phyloP scores from a whole-genome alignment of 2,113 vertebrate genomes.

The Myanophis thanlyinensis region DNA sequence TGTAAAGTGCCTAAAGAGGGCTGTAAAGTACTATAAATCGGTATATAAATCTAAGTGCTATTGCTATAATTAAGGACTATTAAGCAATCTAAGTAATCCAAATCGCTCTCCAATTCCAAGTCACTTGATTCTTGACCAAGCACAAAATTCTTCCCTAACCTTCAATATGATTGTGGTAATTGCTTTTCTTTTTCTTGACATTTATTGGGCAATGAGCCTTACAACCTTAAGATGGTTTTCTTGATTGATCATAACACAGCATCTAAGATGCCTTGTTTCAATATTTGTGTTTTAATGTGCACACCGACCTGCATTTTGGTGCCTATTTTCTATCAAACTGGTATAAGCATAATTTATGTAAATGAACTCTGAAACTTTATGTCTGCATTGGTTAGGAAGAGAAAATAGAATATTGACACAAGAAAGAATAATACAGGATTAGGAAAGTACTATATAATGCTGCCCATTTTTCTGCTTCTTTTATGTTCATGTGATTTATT shows the following conservation, averaged over 20 bases:
- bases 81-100: neutral
- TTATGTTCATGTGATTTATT: neutral
- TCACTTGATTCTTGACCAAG: neutral
- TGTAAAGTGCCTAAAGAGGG: no score
- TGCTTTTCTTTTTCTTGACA: neutral
- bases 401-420: neutral
- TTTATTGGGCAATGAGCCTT: neutral
- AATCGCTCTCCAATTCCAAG: neutral
- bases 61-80: neutral
- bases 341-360: neutral
- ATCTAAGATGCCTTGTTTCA: neutral
- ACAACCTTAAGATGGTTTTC: neutral
- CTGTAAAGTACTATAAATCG: no score
- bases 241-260: neutral
- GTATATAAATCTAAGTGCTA: no score
- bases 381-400: neutral
- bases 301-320: neutral
- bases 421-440: neutral
- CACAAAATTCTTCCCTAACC: neutral
- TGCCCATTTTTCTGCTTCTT: neutral
- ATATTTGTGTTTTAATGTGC: neutral
- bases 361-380: neutral
- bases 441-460: neutral
- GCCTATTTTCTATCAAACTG: neutral
- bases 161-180: neutral